A percentile compares a stretch with the other conserved stretches of the same genome.
Conservation (phyloP, 2,797 vertebrate species). For the Zalophus californianus region DNA sequence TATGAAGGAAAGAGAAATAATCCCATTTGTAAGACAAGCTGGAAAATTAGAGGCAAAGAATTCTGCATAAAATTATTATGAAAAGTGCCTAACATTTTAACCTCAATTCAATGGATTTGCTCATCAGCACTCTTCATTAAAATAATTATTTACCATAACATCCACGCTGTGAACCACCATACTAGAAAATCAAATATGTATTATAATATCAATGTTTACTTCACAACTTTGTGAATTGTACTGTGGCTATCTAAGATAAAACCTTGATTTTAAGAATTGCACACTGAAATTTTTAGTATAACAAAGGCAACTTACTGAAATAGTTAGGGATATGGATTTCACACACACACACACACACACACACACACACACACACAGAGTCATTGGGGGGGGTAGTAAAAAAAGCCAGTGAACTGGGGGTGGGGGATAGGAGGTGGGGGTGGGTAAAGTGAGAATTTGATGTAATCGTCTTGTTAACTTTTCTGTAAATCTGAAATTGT, state of each 20-base stretch:
- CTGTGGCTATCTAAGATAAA: background rate
- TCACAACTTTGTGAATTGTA: background rate
- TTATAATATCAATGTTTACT: background rate
- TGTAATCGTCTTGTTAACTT: background rate
- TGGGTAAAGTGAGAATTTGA: background rate
- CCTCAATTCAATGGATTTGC: background rate
- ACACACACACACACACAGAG: background rate
- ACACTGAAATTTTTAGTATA: background rate
- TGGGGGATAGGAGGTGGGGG: too few species aligned
- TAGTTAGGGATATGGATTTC: background rate
- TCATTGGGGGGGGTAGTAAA: background rate
- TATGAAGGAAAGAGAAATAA: background rate
- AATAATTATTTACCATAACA: slow-evolving; percentile 25
- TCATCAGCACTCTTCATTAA: background rate
- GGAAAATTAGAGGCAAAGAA: slow-evolving; percentile 12
- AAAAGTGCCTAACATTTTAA: slow-evolving; percentile 57
- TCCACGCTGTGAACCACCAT: background rate
- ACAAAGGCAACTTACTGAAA: background rate
- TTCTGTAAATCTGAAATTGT: slow-evolving; percentile 53
- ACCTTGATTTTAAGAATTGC: slow-evolving; percentile 55
- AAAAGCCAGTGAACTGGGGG: background rate
- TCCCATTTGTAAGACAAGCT: background rate
- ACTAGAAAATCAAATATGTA: slow-evolving; percentile 14
- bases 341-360: background rate
- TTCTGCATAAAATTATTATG: slow-evolving; percentile 15